Evolutionary conservation across 1,140 invertebrate species (phyloP).

Genomic region (Andricus grossulariae): DNA sequence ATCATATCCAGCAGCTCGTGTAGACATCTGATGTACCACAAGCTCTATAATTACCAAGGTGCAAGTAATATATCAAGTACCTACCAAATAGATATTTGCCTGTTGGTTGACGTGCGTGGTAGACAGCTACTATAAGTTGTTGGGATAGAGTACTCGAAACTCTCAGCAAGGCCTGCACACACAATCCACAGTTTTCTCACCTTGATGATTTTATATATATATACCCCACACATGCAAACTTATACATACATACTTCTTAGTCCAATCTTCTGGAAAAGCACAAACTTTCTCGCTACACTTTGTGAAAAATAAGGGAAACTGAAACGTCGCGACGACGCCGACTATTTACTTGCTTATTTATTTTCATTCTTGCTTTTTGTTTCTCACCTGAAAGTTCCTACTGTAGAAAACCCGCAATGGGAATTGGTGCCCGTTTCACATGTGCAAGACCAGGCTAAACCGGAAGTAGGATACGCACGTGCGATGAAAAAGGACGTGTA

Average conservation of each 20-base stretch:
- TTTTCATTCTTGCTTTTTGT: constrained; percentile 1
- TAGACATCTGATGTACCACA: constrained; percentile 4
- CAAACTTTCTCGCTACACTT: constrained; percentile 19
- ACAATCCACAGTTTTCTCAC: constrained; percentile 14
- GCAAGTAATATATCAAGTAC: constrained; percentile 24
- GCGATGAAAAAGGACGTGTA: neutral
- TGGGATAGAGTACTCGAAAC: neutral
- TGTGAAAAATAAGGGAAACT: constrained; percentile 24
- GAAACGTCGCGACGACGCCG: constrained; percentile 8
- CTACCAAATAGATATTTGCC: constrained; percentile 24
- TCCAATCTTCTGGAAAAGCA: neutral
- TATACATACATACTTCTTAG: neutral
- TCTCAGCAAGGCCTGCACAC: constrained; percentile 11
- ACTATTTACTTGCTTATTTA: constrained; percentile 28
- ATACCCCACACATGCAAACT: neutral
- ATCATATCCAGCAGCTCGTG: constrained; percentile 11
- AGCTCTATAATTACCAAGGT: constrained; percentile 9
- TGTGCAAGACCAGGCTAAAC: neutral
- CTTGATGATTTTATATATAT: neutral
- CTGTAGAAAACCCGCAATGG: constrained; percentile 1
- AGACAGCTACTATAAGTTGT: neutral
- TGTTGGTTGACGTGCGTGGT: constrained; percentile 9
- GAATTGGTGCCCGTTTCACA: constrained; percentile 24
- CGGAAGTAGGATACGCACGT: neutral
- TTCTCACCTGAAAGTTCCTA: constrained; percentile 17